phyloP scores from a whole-genome alignment of 2,113 vertebrate species.

The Dromaius novaehollandiae region DNA sequence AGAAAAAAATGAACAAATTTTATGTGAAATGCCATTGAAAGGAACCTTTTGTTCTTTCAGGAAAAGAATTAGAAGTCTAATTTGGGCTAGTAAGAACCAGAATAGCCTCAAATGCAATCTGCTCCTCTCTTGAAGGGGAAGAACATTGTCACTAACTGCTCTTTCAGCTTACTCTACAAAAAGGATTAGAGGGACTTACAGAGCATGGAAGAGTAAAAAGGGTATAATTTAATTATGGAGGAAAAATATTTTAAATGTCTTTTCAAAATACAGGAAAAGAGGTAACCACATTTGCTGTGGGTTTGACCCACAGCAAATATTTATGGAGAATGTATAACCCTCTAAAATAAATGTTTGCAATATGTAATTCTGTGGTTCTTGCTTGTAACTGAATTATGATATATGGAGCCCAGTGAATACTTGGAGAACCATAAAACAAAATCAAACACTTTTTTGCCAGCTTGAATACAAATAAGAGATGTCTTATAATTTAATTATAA shows the following conservation, averaged over 20 bases:
- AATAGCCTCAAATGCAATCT: not conserved
- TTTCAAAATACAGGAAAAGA: conserved; percentile 7
- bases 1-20: not conserved
- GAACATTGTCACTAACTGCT: not conserved
- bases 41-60: not conserved
- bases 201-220: not conserved
- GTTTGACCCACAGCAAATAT: not conserved
- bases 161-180: not conserved
- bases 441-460: not conserved
- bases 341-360: conserved; percentile 4
- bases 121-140: not conserved
- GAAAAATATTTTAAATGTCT: not conserved
- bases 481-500: conserved; percentile 4
- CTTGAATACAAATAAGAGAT: not conserved
- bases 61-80: not conserved
- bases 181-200: not conserved
- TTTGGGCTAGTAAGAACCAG: not conserved
- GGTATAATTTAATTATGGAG: not conserved
- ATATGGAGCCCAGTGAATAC: not conserved
- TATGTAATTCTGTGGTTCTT: conserved; percentile 21
- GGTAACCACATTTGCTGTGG: not conserved
- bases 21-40: not conserved
- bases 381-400: not conserved
- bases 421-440: not conserved
- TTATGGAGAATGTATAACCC: not conserved